Percentiles rank a stretch among this genome's conserved stretches.
Conservation (phyloP, 2,888 invertebrate species). For the Dascillus cervinus region DNA sequence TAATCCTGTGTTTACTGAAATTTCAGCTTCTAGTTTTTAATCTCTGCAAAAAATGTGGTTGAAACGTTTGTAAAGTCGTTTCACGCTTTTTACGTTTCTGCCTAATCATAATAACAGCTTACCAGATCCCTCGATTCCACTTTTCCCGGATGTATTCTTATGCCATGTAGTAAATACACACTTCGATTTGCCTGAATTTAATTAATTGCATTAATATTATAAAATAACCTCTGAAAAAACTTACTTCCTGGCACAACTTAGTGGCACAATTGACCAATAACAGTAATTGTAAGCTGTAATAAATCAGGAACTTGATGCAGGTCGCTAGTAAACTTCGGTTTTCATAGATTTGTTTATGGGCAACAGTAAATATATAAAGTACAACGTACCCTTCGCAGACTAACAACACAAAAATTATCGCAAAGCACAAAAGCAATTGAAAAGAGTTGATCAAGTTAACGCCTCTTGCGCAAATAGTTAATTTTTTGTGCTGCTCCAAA, state of each 20-base stretch:
- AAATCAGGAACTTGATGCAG: background rate
- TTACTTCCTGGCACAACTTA: too few species aligned
- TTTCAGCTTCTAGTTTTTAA: too few species aligned
- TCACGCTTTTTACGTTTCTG: too few species aligned
- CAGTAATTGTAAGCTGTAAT: background rate
- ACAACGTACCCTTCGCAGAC: conserved; percentile 6
- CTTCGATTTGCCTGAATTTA: conserved; percentile 21
- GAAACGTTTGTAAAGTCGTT: too few species aligned
- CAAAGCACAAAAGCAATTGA: conserved; percentile 9
- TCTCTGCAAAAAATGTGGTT: too few species aligned
- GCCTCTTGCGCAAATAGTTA: conserved; percentile 6
- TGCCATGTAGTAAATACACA: conserved; percentile 17
- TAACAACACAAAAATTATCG: conserved; percentile 9
- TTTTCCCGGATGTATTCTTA: conserved; percentile 19
- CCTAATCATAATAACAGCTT: too few species aligned
- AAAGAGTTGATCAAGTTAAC: conserved; percentile 12
- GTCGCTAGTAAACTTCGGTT: too few species aligned
- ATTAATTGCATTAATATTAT: too few species aligned
- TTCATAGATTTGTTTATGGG: too few species aligned
- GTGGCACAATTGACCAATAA: background rate
- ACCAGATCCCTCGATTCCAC: conserved; percentile 20
- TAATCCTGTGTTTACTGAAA: too few species aligned
- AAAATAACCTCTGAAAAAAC: background rate
- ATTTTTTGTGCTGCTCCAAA: conserved; percentile 11
- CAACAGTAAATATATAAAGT: conserved; percentile 5